Base-by-base conservation (phyloP, 2,888 invertebrate genomes). In the Protodeltote pygarga region DNA sequence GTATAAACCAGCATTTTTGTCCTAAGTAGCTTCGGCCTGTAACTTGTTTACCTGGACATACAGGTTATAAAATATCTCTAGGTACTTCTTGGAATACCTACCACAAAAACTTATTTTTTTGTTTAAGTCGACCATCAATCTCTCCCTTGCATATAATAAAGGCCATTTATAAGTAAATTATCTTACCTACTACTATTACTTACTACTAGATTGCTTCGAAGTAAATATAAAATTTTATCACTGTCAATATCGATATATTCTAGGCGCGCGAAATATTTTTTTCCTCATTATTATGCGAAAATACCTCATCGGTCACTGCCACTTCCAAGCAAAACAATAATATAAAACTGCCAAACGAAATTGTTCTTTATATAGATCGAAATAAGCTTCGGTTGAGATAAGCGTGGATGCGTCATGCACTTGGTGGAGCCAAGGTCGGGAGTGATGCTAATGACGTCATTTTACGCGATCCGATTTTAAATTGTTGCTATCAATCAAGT, bases 271-370 rank as follows among this genome's bases (percentile, higher is more conserved):
- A 32, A 44, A 34, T 28, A 46, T 60, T 31, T 50, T 34, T 58
- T 54, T 38, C 24, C 42, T 49, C 41, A 47, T 60, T 35, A 38
- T 11, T 49, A 60, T 60, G 57, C 59, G 46, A 68, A 63, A 65
- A 71, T 71, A 60, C 68, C 52, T 10, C 49, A 28, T 20, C 65
- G 69, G 71, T 66, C 66, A 64, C 47, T 59, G 60, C 53, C 65
- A 28, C 31, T 31, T 24, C 25, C 5, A 13, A 41, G 21, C 28
- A 45, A 29, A 44, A 58, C 62, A 52, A 65, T 47, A 37, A 38
- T 55, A 44, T 21, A 3, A 10, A 2, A 3, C 8, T 44, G 32
- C 13, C 33, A 24, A 16, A n/a, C 24, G 10, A 44, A 16, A 33
- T 15, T 40, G 16, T 19, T 38, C 48, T 28, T 39, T 65, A 65